phyloP scores from a whole-genome alignment of 2,797 vertebrate species.

The Dicrostonyx torquatus region DNA sequence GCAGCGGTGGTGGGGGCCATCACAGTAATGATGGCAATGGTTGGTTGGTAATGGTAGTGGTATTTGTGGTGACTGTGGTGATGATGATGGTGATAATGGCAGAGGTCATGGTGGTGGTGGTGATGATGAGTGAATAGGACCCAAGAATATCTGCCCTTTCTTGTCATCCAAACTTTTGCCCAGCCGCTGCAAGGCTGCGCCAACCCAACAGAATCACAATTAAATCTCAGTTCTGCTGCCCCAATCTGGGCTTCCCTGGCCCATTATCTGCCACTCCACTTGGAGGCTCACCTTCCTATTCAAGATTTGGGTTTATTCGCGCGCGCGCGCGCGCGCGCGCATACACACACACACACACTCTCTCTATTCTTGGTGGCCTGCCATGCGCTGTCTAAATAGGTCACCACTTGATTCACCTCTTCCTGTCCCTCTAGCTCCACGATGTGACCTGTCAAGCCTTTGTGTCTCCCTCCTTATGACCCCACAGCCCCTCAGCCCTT shows the following conservation, averaged over 20 bases:
- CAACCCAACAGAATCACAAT: not conserved
- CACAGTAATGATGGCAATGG: not conserved
- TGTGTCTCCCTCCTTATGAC: not conserved
- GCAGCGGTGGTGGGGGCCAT: not conserved
- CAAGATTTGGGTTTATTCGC: not conserved
- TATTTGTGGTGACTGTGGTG: not conserved
- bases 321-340: rapidly evolving
- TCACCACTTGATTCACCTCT: not conserved
- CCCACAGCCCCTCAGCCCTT: not conserved
- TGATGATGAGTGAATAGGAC: not conserved
- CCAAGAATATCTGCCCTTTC: not conserved
- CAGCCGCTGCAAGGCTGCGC: not conserved
- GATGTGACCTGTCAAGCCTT: not conserved
- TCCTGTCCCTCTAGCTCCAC: not conserved
- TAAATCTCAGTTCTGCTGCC: not conserved
- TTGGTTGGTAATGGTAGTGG: too few relatives aligned
- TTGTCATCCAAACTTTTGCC: not conserved
- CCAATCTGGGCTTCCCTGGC: not conserved
- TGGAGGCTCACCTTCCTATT: not conserved
- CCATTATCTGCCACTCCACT: not conserved
- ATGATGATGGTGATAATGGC: not conserved
- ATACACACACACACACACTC: too few relatives aligned
- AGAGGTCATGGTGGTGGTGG: not conserved
- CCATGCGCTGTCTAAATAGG: not conserved
- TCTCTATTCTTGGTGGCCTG: too few relatives aligned